phyloP scores from a whole-genome alignment of 2,888 invertebrate species.

The Alentia gelatinosa region DNA sequence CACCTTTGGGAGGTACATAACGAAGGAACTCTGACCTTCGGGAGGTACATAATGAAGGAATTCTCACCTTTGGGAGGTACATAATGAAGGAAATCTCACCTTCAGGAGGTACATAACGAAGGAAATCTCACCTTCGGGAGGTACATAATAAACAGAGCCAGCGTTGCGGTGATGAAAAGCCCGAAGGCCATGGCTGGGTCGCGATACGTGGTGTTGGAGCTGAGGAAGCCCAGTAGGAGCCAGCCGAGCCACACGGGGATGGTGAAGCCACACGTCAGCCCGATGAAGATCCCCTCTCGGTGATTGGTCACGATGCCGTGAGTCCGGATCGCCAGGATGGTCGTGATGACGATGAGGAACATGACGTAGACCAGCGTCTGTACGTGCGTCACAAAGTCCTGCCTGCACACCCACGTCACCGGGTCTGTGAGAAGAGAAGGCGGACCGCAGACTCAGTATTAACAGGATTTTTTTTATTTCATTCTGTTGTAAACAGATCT shows the following conservation, averaged over 20 bases:
- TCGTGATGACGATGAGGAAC: slow-evolving; percentile 91
- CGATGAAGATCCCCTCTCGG: slow-evolving; percentile 95
- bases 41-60: too few relatives aligned
- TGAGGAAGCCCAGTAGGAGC: slow-evolving; percentile 85
- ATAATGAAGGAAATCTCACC: slow-evolving; percentile 80
- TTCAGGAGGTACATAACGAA: slow-evolving; percentile 95
- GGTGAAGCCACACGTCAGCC: slow-evolving; percentile 91
- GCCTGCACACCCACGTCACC: slow-evolving; percentile 76
- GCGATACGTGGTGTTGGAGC: slow-evolving; percentile 75
- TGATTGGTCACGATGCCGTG: slow-evolving; percentile 94
- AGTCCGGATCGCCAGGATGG: slow-evolving; percentile 91
- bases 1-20: too few relatives aligned
- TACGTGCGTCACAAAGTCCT: slow-evolving; percentile 83
- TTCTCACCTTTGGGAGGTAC: too few relatives aligned
- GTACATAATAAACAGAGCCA: slow-evolving; percentile 95
- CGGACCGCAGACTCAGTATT: too few relatives aligned
- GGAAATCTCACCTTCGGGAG: slow-evolving; percentile 87
- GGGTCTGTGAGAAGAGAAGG: slow-evolving; percentile 27
- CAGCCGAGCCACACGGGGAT: slow-evolving; percentile 86
- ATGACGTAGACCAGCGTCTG: slow-evolving; percentile 91
- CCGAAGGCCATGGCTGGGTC: slow-evolving; percentile 92
- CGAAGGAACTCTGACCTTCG: too few relatives aligned
- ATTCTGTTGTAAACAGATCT: too few relatives aligned
- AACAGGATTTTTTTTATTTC: too few relatives aligned
- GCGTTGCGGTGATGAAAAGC: slow-evolving; percentile 90